These are phyloP conservation scores for Balearica regulorum DNA, from an alignment of 2,797 vertebrate genomes.

Conservation along the genomic window DNA sequence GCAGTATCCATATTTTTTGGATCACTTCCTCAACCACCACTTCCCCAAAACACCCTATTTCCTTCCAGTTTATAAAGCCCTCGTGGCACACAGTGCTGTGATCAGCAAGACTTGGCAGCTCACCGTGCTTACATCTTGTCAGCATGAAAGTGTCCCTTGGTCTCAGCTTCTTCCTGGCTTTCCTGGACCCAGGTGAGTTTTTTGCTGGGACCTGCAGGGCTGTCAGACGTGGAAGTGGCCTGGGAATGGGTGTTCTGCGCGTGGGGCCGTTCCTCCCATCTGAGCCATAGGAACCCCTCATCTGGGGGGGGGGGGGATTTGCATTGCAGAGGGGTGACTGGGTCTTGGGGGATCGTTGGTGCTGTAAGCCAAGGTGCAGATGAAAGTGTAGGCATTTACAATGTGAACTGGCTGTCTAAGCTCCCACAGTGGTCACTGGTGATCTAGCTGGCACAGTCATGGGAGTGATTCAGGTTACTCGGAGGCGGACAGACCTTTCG, in stretches of 20 bases:
- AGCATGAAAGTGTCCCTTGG: neutral
- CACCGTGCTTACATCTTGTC: neutral
- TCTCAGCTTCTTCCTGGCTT: neutral
- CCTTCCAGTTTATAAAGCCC: neutral
- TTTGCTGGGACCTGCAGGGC: fast-evolving
- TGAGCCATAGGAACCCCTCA: neutral
- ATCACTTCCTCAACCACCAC: neutral
- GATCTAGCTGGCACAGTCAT: neutral
- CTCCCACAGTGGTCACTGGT: neutral
- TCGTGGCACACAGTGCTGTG: neutral
- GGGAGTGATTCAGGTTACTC: neutral
- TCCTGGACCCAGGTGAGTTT: conserved; percentile 33
- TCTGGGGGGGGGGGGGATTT: fast-evolving
- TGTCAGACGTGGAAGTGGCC: neutral
- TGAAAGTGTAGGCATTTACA: neutral
- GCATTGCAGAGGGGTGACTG: fast-evolving
- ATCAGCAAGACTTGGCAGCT: neutral
- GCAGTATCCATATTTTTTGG: neutral
- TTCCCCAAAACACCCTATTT: neutral
- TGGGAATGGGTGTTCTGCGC: fast-evolving
- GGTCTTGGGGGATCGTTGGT: neutral
- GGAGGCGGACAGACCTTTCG: neutral
- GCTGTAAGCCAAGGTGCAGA: fast-evolving
- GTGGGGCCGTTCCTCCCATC: fast-evolving
- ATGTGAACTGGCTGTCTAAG: neutral